Evolutionary conservation across 2,113 vertebrate genomes (phyloP), one percentile per base, ranked within the genome.

Genomic region (Tricholaema leucomelas): DNA sequence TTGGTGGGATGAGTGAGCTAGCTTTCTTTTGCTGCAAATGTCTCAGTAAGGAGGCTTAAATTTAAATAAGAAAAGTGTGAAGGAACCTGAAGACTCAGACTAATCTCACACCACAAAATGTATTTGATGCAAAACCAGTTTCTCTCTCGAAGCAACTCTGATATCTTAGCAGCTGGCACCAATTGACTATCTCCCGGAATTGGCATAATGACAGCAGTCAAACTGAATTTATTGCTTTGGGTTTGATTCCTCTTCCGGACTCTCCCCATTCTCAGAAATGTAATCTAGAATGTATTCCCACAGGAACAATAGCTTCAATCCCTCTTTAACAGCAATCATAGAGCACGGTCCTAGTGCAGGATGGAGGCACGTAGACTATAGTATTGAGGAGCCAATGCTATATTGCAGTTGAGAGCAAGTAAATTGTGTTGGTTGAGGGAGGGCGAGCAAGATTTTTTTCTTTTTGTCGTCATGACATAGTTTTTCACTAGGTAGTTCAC

Each of bases 191-290:
- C 78, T 96, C 87, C 85, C 58, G 24, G 87, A 95, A 94, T 33
- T 95, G 96, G 95, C 95, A 93, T 56, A 81, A 85, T 95, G 95
- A 96, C 96, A 95, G 93, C 93, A 96, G 90, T 93, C 92, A 94
- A 95, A 95, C 66, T 75, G 91, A 94, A 92, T 94, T 93, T 93
- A 95, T 92, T 96, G 87, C 91, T 84, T 85, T 89, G 88, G 71
- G 89, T 92, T 95, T 95, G 92, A 95, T 93, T 88, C 91, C 46
- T 93, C 78, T 95, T 95, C 92, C 50, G 56, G 88, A 65, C 88
- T 93, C 88, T 91, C 95, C 90, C 84, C 85, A 27, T 96, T 96
- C 89, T 96, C 81, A 96, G 95, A 96, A 95, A 91, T 85, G 91
- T 85, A 85, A 93, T 92, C 85, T 80, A 87, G 89, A 90, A 44